phyloP scores from a whole-genome alignment of 2,797 vertebrate species.

The Rhabdomys pumilio region DNA sequence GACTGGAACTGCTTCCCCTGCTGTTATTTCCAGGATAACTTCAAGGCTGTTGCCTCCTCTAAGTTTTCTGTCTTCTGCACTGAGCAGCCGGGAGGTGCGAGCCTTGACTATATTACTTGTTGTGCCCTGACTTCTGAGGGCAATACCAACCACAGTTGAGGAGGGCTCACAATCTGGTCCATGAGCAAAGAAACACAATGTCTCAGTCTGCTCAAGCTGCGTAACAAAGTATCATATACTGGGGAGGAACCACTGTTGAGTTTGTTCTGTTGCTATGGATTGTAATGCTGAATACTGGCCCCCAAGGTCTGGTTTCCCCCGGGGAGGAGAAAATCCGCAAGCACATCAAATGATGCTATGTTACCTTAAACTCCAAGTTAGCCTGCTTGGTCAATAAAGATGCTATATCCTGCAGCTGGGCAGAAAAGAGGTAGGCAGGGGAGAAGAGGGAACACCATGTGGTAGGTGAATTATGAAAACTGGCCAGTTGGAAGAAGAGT shows the following conservation, averaged over 20 bases:
- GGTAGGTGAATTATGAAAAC: background rate
- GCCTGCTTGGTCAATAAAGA: background rate
- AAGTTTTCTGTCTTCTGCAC: background rate
- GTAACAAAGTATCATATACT: background rate
- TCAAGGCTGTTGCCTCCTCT: background rate
- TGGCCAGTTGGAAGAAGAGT: background rate
- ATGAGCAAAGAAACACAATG: background rate
- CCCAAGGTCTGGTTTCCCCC: background rate
- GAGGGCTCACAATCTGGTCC: background rate
- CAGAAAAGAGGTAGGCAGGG: background rate
- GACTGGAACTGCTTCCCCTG: no score
- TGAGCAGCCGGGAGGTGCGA: background rate
- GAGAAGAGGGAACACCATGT: background rate
- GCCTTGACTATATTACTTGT: background rate
- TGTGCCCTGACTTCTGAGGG: slow-evolving; percentile 9
- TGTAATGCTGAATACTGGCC: background rate
- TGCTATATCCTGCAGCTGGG: background rate
- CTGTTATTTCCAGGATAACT: background rate
- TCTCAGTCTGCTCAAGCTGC: background rate
- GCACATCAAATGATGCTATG: background rate
- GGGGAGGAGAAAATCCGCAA: background rate
- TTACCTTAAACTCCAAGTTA: background rate
- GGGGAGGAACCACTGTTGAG: background rate
- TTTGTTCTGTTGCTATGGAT: background rate
- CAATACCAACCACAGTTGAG: background rate